A percentile compares a stretch with the other conserved stretches of the same genome.
These are phyloP conservation scores for Opisthocomus hoazin DNA, from an alignment of 2,113 vertebrate species.

Conservation along the genomic window DNA sequence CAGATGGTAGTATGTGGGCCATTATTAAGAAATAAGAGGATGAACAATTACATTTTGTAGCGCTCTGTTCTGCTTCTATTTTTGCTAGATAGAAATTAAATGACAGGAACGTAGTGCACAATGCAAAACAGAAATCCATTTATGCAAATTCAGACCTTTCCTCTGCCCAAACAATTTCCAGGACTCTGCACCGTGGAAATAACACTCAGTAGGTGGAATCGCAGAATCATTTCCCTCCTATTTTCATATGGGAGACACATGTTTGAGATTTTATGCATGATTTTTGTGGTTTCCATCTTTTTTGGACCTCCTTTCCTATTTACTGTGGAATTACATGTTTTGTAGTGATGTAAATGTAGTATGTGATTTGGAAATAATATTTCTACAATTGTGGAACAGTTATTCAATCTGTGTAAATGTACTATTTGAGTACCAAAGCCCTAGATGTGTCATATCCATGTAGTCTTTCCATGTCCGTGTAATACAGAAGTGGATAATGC, in stretches of 20 bases:
- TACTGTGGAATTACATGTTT: background rate
- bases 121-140: constrained; percentile 12
- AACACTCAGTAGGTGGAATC: background rate
- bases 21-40: constrained; percentile 16
- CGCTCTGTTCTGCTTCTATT: background rate
- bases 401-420: background rate
- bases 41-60: background rate
- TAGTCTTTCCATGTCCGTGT: background rate
- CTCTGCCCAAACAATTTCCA: constrained; percentile 24
- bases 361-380: background rate
- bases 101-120: background rate
- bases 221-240: background rate
- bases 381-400: background rate
- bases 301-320: background rate
- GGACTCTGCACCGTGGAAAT: background rate
- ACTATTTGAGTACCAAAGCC: background rate
- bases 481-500: background rate
- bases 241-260: background rate
- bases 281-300: background rate
- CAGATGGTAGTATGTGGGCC: background rate
- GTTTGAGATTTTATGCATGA: background rate
- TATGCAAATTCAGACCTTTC: constrained; percentile 53
- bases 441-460: background rate
- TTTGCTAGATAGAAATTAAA: background rate
- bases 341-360: background rate